phyloP scores from a whole-genome alignment of 2,113 vertebrate species.

The Caranx melampygus region DNA sequence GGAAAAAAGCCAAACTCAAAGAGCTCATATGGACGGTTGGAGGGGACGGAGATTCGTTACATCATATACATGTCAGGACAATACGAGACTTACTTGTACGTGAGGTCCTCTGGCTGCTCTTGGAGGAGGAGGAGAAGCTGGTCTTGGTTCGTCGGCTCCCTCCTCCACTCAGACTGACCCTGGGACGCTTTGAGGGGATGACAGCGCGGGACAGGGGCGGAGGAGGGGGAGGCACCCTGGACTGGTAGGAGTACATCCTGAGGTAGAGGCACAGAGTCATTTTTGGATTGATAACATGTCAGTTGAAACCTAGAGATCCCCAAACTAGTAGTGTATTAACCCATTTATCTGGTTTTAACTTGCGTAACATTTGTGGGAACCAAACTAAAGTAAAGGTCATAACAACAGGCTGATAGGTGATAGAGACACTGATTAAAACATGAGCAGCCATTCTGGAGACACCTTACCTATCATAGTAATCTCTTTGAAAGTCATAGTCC shows the following conservation, averaged over 20 bases:
- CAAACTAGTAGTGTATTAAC: neutral
- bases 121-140: constrained; percentile 89
- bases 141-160: constrained; percentile 88
- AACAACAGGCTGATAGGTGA: neutral
- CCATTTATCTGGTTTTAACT: no score
- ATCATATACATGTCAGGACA: neutral
- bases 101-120: constrained; percentile 87
- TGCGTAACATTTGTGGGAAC: no score
- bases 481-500: constrained; percentile 92
- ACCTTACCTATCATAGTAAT: constrained; percentile 91
- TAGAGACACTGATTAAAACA: neutral
- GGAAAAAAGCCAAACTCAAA: neutral
- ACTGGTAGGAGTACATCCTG: constrained; percentile 90
- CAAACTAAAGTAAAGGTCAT: neutral
- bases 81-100: constrained; percentile 77
- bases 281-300: no score
- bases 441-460: neutral
- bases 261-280: neutral
- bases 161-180: constrained; percentile 88
- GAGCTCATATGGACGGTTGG: neutral
- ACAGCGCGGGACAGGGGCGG: constrained; percentile 87
- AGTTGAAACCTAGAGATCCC: neutral
- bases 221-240: constrained; percentile 85
- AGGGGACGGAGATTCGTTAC: no score
- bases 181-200: constrained; percentile 88